Percentiles rank a stretch among this genome's conserved stretches.
These are phyloP conservation scores for Sciaenops ocellatus DNA, from an alignment of 2,797 vertebrate genomes.

Conservation along the genomic window DNA sequence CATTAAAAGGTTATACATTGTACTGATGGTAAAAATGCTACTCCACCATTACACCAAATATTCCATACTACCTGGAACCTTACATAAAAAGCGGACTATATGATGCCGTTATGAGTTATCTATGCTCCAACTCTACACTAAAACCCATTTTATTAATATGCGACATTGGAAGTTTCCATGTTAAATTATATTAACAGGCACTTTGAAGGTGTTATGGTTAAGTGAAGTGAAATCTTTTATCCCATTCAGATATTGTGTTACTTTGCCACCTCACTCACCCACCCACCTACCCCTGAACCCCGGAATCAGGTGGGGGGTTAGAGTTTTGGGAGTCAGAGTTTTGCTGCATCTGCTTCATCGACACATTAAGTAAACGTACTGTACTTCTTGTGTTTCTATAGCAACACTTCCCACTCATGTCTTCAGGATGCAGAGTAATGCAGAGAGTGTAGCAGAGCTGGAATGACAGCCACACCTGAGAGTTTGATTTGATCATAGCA, in stretches of 20 bases:
- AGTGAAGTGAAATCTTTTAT: slow-evolving; percentile 33
- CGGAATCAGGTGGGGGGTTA: too few relatives aligned
- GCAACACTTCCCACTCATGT: slow-evolving; percentile 82
- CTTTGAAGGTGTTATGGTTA: slow-evolving; percentile 6
- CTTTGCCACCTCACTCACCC: slow-evolving; percentile 21
- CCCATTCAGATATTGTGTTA: slow-evolving; percentile 39
- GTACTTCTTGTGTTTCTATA: slow-evolving; percentile 84
- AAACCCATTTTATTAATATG: not conserved
- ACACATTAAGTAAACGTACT: slow-evolving; percentile 73
- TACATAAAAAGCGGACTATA: not conserved
- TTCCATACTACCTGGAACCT: not conserved
- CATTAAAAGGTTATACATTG: slow-evolving; percentile 15
- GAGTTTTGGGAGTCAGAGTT: slow-evolving; percentile 53
- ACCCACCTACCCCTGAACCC: slow-evolving; percentile 21
- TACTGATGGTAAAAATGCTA: not conserved
- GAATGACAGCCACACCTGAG: slow-evolving; percentile 57
- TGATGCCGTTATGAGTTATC: not conserved
- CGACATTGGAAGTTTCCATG: not conserved
- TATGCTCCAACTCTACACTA: not conserved
- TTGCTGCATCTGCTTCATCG: slow-evolving; percentile 67
- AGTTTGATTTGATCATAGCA: slow-evolving; percentile 44
- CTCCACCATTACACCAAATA: not conserved
- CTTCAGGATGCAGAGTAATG: slow-evolving; percentile 73
- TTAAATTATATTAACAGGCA: slow-evolving; percentile 18
- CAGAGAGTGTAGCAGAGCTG: slow-evolving; percentile 45